Base-by-base conservation (phyloP, 2,888 invertebrate species). In the Caenorhabditis sinica region DNA sequence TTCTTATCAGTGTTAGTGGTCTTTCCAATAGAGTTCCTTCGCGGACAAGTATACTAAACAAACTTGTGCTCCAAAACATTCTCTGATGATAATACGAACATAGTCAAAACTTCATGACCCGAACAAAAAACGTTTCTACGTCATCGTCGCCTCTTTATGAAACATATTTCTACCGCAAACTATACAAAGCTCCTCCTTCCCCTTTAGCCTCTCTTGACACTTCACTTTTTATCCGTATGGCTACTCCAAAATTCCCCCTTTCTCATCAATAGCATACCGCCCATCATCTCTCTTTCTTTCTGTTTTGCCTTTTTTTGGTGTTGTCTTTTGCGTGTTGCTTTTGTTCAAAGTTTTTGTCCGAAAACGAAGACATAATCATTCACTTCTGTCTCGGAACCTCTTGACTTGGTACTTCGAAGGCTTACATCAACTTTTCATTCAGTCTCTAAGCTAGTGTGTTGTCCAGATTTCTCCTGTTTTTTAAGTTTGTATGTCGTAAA, bases 221-320 rank as follows among this genome's bases (percentile, higher is more conserved):
- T 79, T 79, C 77, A 79, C 71, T 79, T 79, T 79, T 79, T 79
- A 53, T 63, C 77, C 77, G 63, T 69, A 28, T 76, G 75, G 66
- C 71, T 69, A 77, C 76, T 76, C 61, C 20, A 25, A 36, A 43
- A 17, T 23, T 61, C 49, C 61, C 33, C 13, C 28, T 45, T 75
- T 66, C 49, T 71, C 40, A 25, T 13, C 40, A 25, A 43, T 43
- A 63, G 30, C 60, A 49, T 66, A 40, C 75, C 66, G 66, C 58
- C 66, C 65, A 56, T 40, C 40, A n/a, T 56, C 45, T 56, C 51
- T 60, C 30, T 72, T 51, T 49, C 30, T 45, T 43, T 28, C n/a
- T n/a, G n/a, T n/a, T n/a, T n/a, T n/a, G n/a, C 43, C 20, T 51
- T 51, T 43, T 56, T 43, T 71, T 40, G 36, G 51, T 40, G 11